phyloP scores from a whole-genome alignment of 1,140 invertebrate genomes.

The Drosophila ananassae region DNA sequence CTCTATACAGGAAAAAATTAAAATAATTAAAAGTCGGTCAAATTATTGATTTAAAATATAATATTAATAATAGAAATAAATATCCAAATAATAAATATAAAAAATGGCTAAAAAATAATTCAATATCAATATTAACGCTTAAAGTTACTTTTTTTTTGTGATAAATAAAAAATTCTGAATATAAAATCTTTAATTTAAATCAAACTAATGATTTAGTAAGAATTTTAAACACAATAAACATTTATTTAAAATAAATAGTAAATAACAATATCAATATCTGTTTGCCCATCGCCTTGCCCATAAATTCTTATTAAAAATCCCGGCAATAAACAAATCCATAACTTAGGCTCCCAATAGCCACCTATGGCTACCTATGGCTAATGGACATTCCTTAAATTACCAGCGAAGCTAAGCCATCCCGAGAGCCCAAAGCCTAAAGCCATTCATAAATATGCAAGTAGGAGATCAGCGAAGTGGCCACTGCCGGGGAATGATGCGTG shows the following conservation, averaged over 20 bases:
- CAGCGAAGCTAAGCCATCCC: conserved; percentile 25
- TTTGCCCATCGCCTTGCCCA: no score
- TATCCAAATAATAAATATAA: neutral
- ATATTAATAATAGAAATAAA: neutral
- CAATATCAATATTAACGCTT: no score
- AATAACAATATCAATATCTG: no score
- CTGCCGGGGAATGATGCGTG: conserved; percentile 24
- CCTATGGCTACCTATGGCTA: conserved; percentile 25
- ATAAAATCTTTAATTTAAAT: no score
- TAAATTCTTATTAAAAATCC: neutral
- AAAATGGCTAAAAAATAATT: neutral
- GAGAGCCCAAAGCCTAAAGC: conserved; percentile 14
- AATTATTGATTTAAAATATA: no score
- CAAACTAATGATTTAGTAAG: no score
- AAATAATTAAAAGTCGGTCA: no score
- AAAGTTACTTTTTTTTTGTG: no score
- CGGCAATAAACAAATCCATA: neutral
- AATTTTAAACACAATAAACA: no score
- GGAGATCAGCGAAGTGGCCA: conserved; percentile 24
- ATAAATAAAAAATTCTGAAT: no score
- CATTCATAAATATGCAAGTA: conserved; percentile 54
- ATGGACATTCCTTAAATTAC: conserved; percentile 49
- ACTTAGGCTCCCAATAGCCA: neutral
- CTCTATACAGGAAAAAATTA: no score
- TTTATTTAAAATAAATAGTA: no score